phyloP scores from a whole-genome alignment of 2,888 invertebrate species.

The Aethes cnicana region DNA sequence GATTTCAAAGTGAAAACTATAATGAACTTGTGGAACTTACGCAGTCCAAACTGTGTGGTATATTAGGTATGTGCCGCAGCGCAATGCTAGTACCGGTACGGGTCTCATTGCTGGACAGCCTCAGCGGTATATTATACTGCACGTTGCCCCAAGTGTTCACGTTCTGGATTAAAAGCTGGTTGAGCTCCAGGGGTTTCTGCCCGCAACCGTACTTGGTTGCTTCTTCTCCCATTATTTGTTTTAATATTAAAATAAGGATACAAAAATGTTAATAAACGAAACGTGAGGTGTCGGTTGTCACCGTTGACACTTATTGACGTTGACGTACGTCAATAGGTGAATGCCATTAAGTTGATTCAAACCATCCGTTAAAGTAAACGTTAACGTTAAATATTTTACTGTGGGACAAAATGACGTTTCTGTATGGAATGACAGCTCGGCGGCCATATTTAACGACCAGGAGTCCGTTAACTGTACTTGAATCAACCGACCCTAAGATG shows the following conservation, averaged over 20 bases:
- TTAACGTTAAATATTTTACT: too few relatives aligned
- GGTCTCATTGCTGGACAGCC: conserved; percentile 68
- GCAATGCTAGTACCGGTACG: conserved; percentile 61
- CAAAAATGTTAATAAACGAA: conserved; percentile 14
- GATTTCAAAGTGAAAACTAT: too few relatives aligned
- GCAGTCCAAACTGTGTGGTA: conserved; percentile 67
- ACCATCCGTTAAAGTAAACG: too few relatives aligned
- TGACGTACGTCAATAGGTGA: neutral
- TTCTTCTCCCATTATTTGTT: conserved; percentile 50
- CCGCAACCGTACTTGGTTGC: conserved; percentile 27
- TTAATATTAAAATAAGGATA: too few relatives aligned
- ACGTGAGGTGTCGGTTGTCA: neutral
- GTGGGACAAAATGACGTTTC: too few relatives aligned
- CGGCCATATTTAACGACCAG: too few relatives aligned
- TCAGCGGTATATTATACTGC: conserved; percentile 70
- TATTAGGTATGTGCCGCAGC: conserved; percentile 64
- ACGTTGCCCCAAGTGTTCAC: conserved; percentile 77
- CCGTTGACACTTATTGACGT: neutral
- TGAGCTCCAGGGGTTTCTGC: conserved; percentile 52
- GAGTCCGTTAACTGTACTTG: too few relatives aligned
- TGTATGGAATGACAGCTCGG: too few relatives aligned
- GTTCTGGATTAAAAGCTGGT: conserved; percentile 65
- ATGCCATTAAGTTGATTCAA: too few relatives aligned
- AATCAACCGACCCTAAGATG: too few relatives aligned
- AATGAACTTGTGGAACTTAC: too few relatives aligned